These are phyloP conservation scores for Ailurus styani DNA, from an alignment of 2,113 vertebrate genomes.

Conservation along the genomic window DNA sequence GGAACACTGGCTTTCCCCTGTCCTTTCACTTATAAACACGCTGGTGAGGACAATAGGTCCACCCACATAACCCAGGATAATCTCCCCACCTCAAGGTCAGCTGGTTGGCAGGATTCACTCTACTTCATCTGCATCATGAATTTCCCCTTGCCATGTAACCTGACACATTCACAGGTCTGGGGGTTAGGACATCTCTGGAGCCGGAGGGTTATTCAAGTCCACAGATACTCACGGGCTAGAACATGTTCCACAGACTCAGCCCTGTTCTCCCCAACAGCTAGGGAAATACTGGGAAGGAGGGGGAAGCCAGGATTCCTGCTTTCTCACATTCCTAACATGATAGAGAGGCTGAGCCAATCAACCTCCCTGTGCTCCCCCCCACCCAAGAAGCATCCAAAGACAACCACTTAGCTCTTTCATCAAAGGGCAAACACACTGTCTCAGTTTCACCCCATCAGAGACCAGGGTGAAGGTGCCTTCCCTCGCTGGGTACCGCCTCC, in stretches of 20 bases:
- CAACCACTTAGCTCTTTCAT: not conserved
- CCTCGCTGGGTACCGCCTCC: not conserved
- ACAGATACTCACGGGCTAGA: rapidly evolving
- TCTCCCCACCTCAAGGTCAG: not conserved
- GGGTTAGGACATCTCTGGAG: not conserved
- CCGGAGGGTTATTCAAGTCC: not conserved
- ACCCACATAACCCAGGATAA: too few relatives aligned
- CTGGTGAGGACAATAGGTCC: not conserved
- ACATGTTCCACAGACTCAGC: not conserved
- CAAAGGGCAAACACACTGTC: too few relatives aligned
- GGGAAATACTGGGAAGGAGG: not conserved
- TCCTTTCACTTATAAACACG: not conserved
- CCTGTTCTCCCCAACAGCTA: not conserved
- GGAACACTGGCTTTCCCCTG: not conserved
- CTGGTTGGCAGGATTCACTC: rapidly evolving
- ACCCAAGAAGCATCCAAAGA: not conserved
- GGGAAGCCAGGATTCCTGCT: not conserved
- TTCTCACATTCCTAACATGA: not conserved
- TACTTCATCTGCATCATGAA: not conserved
- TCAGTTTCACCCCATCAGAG: too few relatives aligned
- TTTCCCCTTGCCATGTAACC: rapidly evolving
- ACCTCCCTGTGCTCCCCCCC: too few relatives aligned
- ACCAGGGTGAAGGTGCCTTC: not conserved
- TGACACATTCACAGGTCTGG: not conserved
- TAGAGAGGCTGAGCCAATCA: rapidly evolving